These are phyloP conservation scores for Drosophila phalerata DNA, from an alignment of 2,888 invertebrate genomes.

Conservation along the genomic window DNA sequence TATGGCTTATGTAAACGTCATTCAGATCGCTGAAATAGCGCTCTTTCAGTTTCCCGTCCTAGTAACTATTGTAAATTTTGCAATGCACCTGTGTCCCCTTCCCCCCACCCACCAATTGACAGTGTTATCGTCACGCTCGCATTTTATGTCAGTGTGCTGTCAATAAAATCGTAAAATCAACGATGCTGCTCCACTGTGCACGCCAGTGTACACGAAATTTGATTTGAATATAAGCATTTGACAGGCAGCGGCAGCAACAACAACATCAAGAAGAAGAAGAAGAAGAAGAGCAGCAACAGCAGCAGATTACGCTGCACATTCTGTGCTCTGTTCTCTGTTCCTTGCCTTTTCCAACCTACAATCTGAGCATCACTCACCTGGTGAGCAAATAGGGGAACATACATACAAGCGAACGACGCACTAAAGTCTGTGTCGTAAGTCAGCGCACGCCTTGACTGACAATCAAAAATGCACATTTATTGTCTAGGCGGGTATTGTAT, in stretches of 20 bases:
- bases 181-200: slow-evolving; percentile 48
- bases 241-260: slow-evolving; percentile 48
- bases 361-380: slow-evolving; percentile 79
- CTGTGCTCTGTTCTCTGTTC: slow-evolving; percentile 46
- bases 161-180: slow-evolving; percentile 45
- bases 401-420: slow-evolving; percentile 60
- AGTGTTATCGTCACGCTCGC: slow-evolving; percentile 55
- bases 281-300: slow-evolving; percentile 33
- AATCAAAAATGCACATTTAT: not conserved
- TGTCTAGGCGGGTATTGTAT: not conserved
- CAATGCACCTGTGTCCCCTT: slow-evolving; percentile 56
- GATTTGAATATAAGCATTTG: slow-evolving; percentile 75
- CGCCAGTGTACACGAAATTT: slow-evolving; percentile 64
- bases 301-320: slow-evolving; percentile 66
- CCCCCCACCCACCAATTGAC: slow-evolving; percentile 4
- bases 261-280: no score
- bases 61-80: slow-evolving; percentile 36
- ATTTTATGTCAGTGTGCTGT: slow-evolving; percentile 41
- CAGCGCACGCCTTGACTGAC: slow-evolving; percentile 15
- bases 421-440: slow-evolving; percentile 61
- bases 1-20: slow-evolving; percentile 21
- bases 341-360: slow-evolving; percentile 67
- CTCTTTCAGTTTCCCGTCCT: slow-evolving; percentile 14
- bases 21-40: slow-evolving; percentile 9
- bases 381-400: slow-evolving; percentile 59